A percentile compares a stretch with the other conserved stretches of the same genome.
phyloP scores from a whole-genome alignment of 2,888 invertebrate genomes.

The Reticulitermes lucifugus region DNA sequence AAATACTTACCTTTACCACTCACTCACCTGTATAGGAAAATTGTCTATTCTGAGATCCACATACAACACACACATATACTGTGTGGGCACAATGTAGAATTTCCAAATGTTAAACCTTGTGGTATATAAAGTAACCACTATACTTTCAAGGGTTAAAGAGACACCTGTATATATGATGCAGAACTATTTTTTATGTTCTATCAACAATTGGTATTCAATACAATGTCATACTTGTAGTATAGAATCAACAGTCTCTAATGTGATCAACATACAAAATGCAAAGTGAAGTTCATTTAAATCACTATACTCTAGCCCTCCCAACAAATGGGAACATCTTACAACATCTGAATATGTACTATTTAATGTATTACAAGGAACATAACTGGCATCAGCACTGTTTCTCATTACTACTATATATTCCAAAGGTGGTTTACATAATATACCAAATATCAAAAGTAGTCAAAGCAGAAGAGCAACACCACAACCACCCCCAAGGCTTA shows the following conservation, averaged over 20 bases:
- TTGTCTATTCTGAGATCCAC: no score
- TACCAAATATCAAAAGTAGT: not conserved
- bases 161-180: conserved; percentile 40
- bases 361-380: conserved; percentile 18
- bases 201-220: conserved; percentile 44
- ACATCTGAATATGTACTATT: not conserved
- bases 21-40: no score
- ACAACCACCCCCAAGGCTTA: not conserved
- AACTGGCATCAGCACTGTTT: conserved; percentile 1
- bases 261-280: conserved; percentile 38
- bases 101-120: no score
- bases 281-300: not conserved
- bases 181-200: conserved; percentile 48
- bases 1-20: no score
- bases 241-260: conserved; percentile 28
- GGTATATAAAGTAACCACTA: no score
- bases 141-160: not conserved
- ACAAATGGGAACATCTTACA: not conserved
- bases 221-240: conserved; percentile 38
- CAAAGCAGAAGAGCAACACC: not conserved
- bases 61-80: no score
- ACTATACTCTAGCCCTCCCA: not conserved
- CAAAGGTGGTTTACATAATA: not conserved
- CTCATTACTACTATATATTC: not conserved
- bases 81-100: no score